Base-by-base conservation (phyloP, 2,797 vertebrate species). In the Kryptolebias ocellatus region DNA sequence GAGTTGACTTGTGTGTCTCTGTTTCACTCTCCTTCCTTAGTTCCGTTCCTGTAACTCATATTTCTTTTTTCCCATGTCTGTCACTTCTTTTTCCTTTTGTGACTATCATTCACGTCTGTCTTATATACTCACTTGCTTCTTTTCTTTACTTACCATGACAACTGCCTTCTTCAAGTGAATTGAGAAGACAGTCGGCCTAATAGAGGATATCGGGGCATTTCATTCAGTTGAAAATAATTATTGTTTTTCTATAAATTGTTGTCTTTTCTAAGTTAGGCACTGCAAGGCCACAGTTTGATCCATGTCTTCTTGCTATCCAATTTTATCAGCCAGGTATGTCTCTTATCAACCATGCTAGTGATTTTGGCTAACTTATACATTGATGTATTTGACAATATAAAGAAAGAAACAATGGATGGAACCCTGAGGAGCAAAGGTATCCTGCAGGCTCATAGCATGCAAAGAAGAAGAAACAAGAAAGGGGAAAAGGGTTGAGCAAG, bases 81-180 rank as follows among this genome's bases (percentile, higher is more conserved):
- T 51, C 16, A 12, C 20, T n/a, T 54, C 63, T 37, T 67, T n/a
- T 31, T 1, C 47, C 27, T 17, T 53, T 53, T 65, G 44, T 56
- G 29, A 24, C 20, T 11, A 24, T 53, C 59, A 9, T 39, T 10
- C 10, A 2, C 11, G 8, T 39, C 11, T 39, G 37, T 39, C 37
- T 39, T 71, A 57, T 56, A 62, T 70, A 67, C 57, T 80, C 51
- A 69, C 54, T 60, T 52, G 74, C 47, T 75, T 59, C 72, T 72
- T 72, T 81, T 76, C 72, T 76, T 62, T 81, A 70, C 84, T 79
- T 86, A 47, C 84, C 83, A 88, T 88, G 75, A 74, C 70, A 85
- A 85, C 81, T 70, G 61, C 60, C 60, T 70, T 79, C 54, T 62
- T 82, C 20, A 3, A 62, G 77, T 56, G 60, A 77, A 47, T 52